These are phyloP conservation scores for Synanthedon andrenaeformis DNA, from an alignment of 2,888 invertebrate genomes.

Conservation along the genomic window DNA sequence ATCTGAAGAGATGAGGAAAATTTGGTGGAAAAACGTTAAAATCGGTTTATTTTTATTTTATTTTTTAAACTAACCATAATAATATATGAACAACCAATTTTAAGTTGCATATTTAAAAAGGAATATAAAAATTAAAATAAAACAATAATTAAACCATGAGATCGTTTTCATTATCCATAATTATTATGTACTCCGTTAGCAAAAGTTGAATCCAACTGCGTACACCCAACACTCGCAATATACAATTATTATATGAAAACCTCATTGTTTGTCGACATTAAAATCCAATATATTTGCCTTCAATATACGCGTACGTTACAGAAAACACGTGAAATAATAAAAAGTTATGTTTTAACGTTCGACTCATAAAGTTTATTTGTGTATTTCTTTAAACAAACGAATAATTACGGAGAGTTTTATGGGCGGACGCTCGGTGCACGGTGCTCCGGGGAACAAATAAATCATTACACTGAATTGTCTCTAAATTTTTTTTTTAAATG, in stretches of 20 bases:
- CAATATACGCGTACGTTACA: constrained; percentile 28
- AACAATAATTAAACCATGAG: no score
- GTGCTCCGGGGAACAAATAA: constrained; percentile 37
- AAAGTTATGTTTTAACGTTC: constrained; percentile 53
- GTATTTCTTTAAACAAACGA: constrained; percentile 61
- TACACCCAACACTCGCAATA: no score
- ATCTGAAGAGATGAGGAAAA: no score
- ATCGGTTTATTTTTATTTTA: no score
- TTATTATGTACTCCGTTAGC: no score
- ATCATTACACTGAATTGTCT: constrained; percentile 35
- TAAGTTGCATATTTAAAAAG: no score
- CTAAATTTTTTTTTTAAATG: constrained; percentile 25
- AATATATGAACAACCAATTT: no score
- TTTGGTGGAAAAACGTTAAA: no score
- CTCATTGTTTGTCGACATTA: constrained; percentile 25
- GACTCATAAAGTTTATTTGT: constrained; percentile 66
- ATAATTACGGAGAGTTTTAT: constrained; percentile 58
- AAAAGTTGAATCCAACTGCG: neutral
- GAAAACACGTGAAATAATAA: constrained; percentile 65
- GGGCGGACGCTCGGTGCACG: constrained; percentile 26
- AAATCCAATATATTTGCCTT: constrained; percentile 26
- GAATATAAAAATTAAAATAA: no score
- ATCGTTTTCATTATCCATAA: no score
- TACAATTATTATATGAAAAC: no score
- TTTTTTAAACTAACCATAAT: no score